phyloP scores from a whole-genome alignment of 2,113 vertebrate species.

The Argyrosomus japonicus region DNA sequence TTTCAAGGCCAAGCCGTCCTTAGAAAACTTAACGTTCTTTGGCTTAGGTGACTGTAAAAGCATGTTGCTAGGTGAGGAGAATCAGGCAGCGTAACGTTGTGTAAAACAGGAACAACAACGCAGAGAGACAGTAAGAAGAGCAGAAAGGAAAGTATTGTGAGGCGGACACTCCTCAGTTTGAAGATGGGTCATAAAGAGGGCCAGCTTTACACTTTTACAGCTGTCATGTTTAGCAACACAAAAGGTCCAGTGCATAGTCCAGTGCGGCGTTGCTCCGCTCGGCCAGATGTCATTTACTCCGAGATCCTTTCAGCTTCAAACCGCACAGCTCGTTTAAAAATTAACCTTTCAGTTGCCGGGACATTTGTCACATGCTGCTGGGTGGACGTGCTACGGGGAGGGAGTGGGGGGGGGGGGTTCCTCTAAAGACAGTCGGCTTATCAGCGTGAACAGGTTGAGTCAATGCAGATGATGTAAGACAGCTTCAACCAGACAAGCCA shows the following conservation, averaged over 20 bases:
- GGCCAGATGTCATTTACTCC: slow-evolving; percentile 40
- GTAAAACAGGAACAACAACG: slow-evolving; percentile 4
- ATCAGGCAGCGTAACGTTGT: slow-evolving; percentile 3
- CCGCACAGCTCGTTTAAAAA: neutral
- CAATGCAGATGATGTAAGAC: slow-evolving; percentile 69
- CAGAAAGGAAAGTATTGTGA: slow-evolving; percentile 37
- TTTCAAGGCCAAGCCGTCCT: slow-evolving; percentile 17
- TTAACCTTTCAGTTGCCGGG: neutral
- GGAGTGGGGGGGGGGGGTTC: neutral
- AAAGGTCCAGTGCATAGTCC: slow-evolving; percentile 57
- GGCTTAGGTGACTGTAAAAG: slow-evolving; percentile 12
- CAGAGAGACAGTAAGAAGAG: slow-evolving; percentile 8
- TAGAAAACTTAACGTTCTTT: slow-evolving; percentile 6
- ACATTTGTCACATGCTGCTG: neutral
- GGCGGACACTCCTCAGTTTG: slow-evolving; percentile 41
- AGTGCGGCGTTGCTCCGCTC: slow-evolving; percentile 27
- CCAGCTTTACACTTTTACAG: slow-evolving; percentile 64
- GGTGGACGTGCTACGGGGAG: neutral
- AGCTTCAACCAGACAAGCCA: slow-evolving; percentile 63
- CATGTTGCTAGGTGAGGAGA: slow-evolving; percentile 62
- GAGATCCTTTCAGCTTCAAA: slow-evolving; percentile 2
- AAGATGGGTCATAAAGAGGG: slow-evolving; percentile 63
- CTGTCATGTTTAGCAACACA: slow-evolving; percentile 62
- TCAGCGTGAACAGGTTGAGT: slow-evolving; percentile 47
- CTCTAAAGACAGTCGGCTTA: slow-evolving; percentile 30